Evolutionary conservation across 2,888 invertebrate genomes (phyloP).

Genomic region (Acanthosoma haemorrhoidale): DNA sequence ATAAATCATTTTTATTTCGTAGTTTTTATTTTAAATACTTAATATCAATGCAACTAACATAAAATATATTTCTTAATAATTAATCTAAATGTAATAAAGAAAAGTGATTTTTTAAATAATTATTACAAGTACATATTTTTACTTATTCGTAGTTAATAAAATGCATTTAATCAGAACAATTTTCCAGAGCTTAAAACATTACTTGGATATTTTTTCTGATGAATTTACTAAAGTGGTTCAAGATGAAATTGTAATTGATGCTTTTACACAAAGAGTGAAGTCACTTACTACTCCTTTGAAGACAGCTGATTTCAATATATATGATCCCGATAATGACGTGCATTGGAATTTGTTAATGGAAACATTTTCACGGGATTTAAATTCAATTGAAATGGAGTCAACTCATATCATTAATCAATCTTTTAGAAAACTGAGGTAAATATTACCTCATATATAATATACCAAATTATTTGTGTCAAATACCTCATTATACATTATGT

Average conservation of each 20-base stretch:
- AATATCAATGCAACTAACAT: too few species aligned
- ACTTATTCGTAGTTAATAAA: not conserved
- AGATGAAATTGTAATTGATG: conserved; percentile 7
- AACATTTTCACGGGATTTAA: conserved; percentile 3
- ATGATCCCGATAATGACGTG: conserved; percentile 28
- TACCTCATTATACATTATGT: too few species aligned
- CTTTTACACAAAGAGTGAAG: not conserved
- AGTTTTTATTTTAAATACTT: too few species aligned
- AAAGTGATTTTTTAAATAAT: too few species aligned
- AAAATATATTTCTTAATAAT: too few species aligned
- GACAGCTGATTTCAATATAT: conserved; percentile 27
- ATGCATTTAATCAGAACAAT: too few species aligned
- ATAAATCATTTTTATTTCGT: too few species aligned
- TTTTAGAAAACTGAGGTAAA: conserved; percentile 23
- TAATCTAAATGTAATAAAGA: too few species aligned
- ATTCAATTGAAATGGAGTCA: not conserved
- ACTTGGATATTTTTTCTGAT: conserved; percentile 2
- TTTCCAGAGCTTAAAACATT: conserved; percentile 9
- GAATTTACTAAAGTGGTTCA: not conserved
- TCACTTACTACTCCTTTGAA: not conserved
- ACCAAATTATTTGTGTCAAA: too few species aligned
- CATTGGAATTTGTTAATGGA: conserved; percentile 22
- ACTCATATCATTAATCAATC: conserved; percentile 19
- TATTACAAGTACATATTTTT: too few species aligned
- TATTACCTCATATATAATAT: too few species aligned